phyloP scores from a whole-genome alignment of 2,888 invertebrate genomes.

The Blera fallax region DNA sequence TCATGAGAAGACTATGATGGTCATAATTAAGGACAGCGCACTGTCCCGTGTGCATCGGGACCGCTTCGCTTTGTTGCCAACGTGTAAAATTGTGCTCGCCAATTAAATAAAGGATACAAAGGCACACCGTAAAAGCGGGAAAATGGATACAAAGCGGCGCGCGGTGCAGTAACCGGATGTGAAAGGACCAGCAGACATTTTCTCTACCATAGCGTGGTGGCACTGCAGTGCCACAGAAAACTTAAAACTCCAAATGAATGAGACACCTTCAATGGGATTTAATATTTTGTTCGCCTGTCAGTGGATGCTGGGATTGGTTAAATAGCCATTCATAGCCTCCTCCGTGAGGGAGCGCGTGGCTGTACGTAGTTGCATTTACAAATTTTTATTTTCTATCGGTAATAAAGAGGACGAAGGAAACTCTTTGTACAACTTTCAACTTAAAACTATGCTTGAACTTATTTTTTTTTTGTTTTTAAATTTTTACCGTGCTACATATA shows the following conservation, averaged over 20 bases:
- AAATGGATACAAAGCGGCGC: slow-evolving; percentile 35
- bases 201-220: slow-evolving; percentile 4
- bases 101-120: slow-evolving; percentile 39
- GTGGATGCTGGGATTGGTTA: neutral
- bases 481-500: slow-evolving; percentile 2
- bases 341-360: slow-evolving; percentile 5
- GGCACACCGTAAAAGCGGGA: slow-evolving; percentile 13
- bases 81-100: slow-evolving; percentile 49
- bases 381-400: slow-evolving; percentile 38
- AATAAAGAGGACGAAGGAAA: slow-evolving; percentile 21
- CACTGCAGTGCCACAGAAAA: slow-evolving; percentile 37
- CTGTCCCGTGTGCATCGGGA: slow-evolving; percentile 34
- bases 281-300: slow-evolving; percentile 27
- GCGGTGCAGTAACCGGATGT: slow-evolving; percentile 44
- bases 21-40: slow-evolving; percentile 53
- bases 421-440: slow-evolving; percentile 36
- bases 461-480: neutral
- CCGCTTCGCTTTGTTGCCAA: slow-evolving; percentile 34
- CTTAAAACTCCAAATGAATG: slow-evolving; percentile 59
- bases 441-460: slow-evolving; percentile 27
- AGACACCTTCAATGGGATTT: slow-evolving; percentile 38
- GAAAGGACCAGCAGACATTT: slow-evolving; percentile 42
- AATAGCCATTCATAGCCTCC: slow-evolving; percentile 22
- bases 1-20: slow-evolving; percentile 50
- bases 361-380: slow-evolving; percentile 39